These are phyloP conservation scores for Pseudomyrmex gracilis DNA, from an alignment of 1,140 invertebrate genomes.

Conservation along the genomic window DNA sequence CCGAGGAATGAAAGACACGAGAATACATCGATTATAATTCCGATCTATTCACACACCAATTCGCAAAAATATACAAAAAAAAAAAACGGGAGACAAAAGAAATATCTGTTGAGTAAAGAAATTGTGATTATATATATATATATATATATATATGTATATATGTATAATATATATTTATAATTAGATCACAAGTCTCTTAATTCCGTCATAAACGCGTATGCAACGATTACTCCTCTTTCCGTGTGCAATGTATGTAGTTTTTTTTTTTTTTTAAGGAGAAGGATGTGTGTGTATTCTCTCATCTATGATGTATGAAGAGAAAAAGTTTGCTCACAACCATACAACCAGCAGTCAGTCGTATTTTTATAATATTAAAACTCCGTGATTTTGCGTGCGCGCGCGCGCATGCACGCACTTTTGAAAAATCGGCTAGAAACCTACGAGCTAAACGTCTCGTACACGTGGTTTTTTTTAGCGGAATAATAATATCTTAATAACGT, in stretches of 20 bases:
- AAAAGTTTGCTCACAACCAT: constrained; percentile 79
- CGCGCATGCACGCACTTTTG: constrained; percentile 11
- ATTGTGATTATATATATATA: constrained; percentile 33
- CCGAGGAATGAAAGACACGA: constrained; percentile 66
- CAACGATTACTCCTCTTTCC: constrained; percentile 28
- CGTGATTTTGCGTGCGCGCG: constrained; percentile 60
- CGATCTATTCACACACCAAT: constrained; percentile 71
- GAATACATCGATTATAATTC: constrained; percentile 65
- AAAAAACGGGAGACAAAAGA: constrained; percentile 36
- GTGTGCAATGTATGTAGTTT: constrained; percentile 25
- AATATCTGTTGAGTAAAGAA: background rate
- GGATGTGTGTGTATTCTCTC: constrained; percentile 34
- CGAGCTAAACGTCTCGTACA: constrained; percentile 67
- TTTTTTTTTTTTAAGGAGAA: background rate
- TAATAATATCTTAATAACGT: constrained; percentile 50
- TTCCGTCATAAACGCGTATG: constrained; percentile 8
- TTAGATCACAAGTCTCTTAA: constrained; percentile 3
- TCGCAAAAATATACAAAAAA: constrained; percentile 78
- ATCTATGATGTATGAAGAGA: constrained; percentile 32
- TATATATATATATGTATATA: too few relatives aligned
- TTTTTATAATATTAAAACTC: constrained; percentile 73
- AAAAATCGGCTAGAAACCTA: constrained; percentile 73
- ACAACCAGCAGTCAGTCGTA: constrained; percentile 83
- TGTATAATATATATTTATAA: too few relatives aligned
- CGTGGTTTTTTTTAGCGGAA: constrained; percentile 64